These are phyloP conservation scores for Bellardia bayeri DNA, from an alignment of 2,888 invertebrate species.

Conservation along the genomic window DNA sequence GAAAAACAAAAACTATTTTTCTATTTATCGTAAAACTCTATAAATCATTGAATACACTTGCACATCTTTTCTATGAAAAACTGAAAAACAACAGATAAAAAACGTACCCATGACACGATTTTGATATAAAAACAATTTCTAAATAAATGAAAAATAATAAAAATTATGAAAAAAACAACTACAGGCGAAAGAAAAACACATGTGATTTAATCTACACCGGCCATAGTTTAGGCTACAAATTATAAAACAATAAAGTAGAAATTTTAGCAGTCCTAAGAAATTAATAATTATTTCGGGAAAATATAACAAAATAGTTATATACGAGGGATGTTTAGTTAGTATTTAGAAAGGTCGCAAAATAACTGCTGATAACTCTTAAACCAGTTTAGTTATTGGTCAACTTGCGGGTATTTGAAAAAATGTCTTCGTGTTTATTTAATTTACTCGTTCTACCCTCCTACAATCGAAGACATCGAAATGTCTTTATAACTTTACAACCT, in stretches of 20 bases:
- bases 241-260: neutral
- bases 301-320: neutral
- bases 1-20: constrained; percentile 23
- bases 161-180: neutral
- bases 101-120: constrained; percentile 35
- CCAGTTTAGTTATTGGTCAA: too few species aligned
- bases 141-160: constrained; percentile 21
- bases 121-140: constrained; percentile 16
- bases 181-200: constrained; percentile 3
- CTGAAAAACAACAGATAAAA: constrained; percentile 1
- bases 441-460: too few species aligned
- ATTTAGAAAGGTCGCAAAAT: too few species aligned
- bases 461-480: too few species aligned
- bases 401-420: too few species aligned
- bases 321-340: neutral
- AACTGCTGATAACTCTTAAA: too few species aligned
- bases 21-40: constrained; percentile 26
- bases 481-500: too few species aligned
- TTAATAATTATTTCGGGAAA: too few species aligned
- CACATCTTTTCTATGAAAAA: constrained; percentile 16
- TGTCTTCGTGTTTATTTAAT: too few species aligned
- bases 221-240: neutral
- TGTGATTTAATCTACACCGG: neutral
- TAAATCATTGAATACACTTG: constrained; percentile 52
- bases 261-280: neutral